Evolutionary conservation across 2,888 invertebrate genomes (phyloP).

Genomic region (Polyploca ridens): DNA sequence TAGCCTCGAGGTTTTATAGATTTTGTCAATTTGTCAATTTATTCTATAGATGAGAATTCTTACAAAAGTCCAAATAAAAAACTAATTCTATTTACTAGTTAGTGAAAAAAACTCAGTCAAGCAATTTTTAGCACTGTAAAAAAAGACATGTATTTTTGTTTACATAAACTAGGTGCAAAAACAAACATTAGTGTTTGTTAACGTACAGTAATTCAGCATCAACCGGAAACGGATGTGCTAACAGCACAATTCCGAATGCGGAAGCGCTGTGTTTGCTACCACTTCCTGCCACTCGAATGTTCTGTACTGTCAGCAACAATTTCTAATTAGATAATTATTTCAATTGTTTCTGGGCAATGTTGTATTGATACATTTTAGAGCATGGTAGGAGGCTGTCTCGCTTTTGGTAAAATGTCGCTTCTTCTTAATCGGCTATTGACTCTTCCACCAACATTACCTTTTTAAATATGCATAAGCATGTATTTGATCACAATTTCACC

Average conservation of each 20-base stretch:
- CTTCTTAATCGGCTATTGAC: background rate
- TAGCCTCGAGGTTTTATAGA: too few species aligned
- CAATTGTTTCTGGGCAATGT: slow-evolving; percentile 28
- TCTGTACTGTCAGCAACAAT: slow-evolving; percentile 31
- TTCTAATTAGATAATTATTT: slow-evolving; percentile 30
- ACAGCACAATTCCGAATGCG: slow-evolving; percentile 42
- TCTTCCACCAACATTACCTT: too few species aligned
- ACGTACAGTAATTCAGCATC: slow-evolving; percentile 33
- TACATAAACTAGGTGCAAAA: slow-evolving; percentile 21
- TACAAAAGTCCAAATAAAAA: too few species aligned
- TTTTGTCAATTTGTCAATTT: too few species aligned
- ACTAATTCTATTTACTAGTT: too few species aligned
- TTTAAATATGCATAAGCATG: too few species aligned
- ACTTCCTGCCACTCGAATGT: slow-evolving; percentile 41
- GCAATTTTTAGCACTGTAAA: background rate
- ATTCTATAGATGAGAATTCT: too few species aligned
- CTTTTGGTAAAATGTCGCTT: too few species aligned
- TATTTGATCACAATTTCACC: too few species aligned
- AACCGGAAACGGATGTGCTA: slow-evolving; percentile 42
- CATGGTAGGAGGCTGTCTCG: too few species aligned
- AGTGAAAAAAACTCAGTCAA: too few species aligned
- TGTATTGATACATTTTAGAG: too few species aligned
- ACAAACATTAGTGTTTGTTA: slow-evolving; percentile 28
- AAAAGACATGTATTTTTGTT: background rate
- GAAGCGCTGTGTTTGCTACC: slow-evolving; percentile 46